Evolutionary conservation across 2,888 invertebrate species (phyloP).

Genomic region (Ormyrus nitidulus): DNA sequence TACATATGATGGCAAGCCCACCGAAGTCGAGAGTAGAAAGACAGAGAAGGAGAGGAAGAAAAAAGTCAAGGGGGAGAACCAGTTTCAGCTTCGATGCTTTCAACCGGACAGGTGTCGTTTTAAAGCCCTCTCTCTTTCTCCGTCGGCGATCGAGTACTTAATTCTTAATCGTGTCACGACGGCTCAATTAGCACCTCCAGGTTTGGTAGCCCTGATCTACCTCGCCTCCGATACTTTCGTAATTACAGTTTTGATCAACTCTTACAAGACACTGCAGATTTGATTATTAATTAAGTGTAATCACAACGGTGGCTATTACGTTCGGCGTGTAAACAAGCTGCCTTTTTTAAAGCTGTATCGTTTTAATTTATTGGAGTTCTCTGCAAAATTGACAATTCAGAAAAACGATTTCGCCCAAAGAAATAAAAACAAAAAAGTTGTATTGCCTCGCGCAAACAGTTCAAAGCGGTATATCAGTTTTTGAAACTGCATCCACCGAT

Average conservation of each 20-base stretch:
- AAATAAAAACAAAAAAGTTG: no score
- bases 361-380: no score
- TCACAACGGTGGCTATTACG: neutral
- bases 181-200: conserved; percentile 58
- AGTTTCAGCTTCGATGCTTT: conserved; percentile 41
- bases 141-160: conserved; percentile 49
- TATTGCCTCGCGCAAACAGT: no score
- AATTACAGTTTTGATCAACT: no score
- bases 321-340: neutral
- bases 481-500: no score
- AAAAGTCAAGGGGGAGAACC: conserved; percentile 35
- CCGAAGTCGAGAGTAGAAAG: neutral
- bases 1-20: neutral
- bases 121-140: conserved; percentile 43
- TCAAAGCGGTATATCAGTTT: no score
- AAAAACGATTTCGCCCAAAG: no score
- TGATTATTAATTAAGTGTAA: conserved; percentile 23
- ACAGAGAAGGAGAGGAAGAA: conserved; percentile 51
- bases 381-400: no score
- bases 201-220: conserved; percentile 47
- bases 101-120: conserved; percentile 58
- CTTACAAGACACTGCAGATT: neutral
- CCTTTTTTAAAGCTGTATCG: no score
- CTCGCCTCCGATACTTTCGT: neutral
- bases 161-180: conserved; percentile 53